phyloP scores from a whole-genome alignment of 2,113 vertebrate genomes.

The Cricetomys ansorgei region DNA sequence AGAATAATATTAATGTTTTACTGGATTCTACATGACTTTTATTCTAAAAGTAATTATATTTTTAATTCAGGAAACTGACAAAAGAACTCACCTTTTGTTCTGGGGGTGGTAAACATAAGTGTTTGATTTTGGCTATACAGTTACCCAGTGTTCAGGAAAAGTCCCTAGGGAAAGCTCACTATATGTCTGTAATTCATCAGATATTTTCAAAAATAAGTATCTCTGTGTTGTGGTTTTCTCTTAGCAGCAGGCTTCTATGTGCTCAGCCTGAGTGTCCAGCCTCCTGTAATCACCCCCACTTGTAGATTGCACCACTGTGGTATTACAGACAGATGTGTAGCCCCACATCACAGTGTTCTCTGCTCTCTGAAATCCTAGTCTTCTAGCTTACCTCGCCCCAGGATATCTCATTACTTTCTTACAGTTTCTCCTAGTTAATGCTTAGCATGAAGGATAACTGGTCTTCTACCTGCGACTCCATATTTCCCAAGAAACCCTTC shows the following conservation, averaged over 20 bases:
- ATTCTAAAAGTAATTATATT: neutral
- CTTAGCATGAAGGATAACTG: neutral
- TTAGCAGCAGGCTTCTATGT: neutral
- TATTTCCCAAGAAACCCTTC: neutral
- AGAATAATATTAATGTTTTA: neutral
- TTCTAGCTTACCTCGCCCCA: neutral
- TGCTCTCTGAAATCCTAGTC: accelerated
- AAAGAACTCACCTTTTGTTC: neutral
- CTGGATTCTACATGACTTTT: neutral
- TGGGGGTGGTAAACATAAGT: neutral
- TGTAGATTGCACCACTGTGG: neutral
- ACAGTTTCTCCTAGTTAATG: neutral
- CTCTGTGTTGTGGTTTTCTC: neutral
- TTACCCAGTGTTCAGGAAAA: neutral
- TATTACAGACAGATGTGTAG: neutral
- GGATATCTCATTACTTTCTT: neutral
- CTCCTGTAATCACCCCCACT: neutral
- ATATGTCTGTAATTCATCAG: neutral
- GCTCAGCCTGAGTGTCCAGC: neutral
- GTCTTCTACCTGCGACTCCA: neutral
- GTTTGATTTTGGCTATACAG: neutral
- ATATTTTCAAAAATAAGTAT: neutral
- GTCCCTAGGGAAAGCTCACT: neutral
- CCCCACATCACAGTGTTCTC: neutral
- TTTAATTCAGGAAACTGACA: neutral